Conservation (phyloP, 2,888 invertebrate genomes). For the Eupithecia insigniata region DNA sequence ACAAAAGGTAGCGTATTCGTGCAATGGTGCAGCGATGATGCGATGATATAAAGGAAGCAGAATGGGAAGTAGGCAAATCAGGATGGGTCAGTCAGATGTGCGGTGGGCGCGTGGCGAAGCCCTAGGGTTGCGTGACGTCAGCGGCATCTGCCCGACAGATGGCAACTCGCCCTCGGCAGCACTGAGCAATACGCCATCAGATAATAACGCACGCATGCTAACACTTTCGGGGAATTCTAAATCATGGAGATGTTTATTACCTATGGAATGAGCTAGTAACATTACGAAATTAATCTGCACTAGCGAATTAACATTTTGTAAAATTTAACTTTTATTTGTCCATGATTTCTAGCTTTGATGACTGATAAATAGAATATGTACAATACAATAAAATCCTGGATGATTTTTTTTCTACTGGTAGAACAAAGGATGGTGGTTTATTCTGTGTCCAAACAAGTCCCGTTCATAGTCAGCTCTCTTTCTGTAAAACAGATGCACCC, state of each 20-base stretch:
- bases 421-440: neutral
- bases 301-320: neutral
- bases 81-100: conserved; percentile 66
- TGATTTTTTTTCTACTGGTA: no score
- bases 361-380: no score
- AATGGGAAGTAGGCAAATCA: conserved; percentile 64
- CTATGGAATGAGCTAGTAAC: neutral
- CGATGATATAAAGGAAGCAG: conserved; percentile 25
- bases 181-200: conserved; percentile 53
- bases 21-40: neutral
- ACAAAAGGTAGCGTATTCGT: neutral
- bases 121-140: conserved; percentile 82
- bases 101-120: conserved; percentile 69
- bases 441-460: neutral
- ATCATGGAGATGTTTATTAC: conserved; percentile 13
- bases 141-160: conserved; percentile 81
- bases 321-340: neutral
- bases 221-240: conserved; percentile 44
- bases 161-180: conserved; percentile 65
- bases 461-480: neutral
- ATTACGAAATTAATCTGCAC: neutral
- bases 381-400: no score
- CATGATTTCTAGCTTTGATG: neutral
- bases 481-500: conserved; percentile 53
- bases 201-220: conserved; percentile 77